Evolutionary conservation across 1,140 invertebrate species (phyloP), one percentile per base, ranked within the genome.

Genomic region (Ganaspis sp.): DNA sequence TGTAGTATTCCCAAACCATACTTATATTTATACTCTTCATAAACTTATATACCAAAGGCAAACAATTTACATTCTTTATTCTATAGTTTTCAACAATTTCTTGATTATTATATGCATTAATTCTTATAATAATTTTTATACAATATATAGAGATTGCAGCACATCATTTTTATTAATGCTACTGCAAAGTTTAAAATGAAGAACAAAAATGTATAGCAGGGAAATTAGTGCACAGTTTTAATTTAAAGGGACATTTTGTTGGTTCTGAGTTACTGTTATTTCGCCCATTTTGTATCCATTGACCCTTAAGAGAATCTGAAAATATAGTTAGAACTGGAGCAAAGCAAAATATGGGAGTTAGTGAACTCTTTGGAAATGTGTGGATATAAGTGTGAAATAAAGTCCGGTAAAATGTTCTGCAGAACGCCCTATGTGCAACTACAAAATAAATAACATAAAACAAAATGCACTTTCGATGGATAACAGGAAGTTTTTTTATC

Each of bases 401-500:
- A 42, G 38, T 45, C 23, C 23, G 34, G 42, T 53, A 17, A 64
- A 38, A 73, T 64, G 34, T 64, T 73, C 15, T 38, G 53, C 34
- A 53, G 38, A 64, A 64, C 54, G 34, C 54, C 29, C 72, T 40
- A 64, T 23, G 54, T 29, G 29, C 9, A 29, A 64, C 19, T 64
- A 42, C 29, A 12, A 21, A 58, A 64, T 64, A 64, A 64, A 34
- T 64, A 29, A 64, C 58, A 69, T 29, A 64, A 69, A 29, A 76
- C 70, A 69, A 77, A 73, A 70, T 77, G 70, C 70, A 42, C 70
- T 49, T 49, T 29, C 37, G 37, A 75, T 71, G 26, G 40, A 21
- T 53, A 40, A 34, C 54, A 71, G 42, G 71, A 72, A 73, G 58
- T 23, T 80, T 77, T 79, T 83, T 77, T 70, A 75, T 77, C 74